Percentiles rank a stretch among this genome's conserved stretches.
Evolutionary conservation across 2,888 invertebrate species (phyloP).

Genomic region (Alsophila aescularia): DNA sequence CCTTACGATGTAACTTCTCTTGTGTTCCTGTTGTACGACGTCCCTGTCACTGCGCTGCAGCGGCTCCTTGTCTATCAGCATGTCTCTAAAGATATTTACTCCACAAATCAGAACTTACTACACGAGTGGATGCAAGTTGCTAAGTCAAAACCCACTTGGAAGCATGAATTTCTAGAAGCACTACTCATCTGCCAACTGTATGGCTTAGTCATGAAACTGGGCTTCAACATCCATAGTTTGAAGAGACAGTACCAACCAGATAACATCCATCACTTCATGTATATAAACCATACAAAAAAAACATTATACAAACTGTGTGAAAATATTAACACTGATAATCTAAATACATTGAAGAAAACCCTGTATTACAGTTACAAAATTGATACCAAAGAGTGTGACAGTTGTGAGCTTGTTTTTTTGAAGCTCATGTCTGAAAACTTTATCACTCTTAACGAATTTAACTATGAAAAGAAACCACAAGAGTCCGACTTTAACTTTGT

Average conservation of each 20-base stretch:
- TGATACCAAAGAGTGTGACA: slow-evolving; percentile 61
- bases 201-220: slow-evolving; percentile 66
- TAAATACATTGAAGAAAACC: slow-evolving; percentile 61
- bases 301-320: slow-evolving; percentile 71
- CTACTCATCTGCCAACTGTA: slow-evolving; percentile 67
- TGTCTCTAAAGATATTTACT: slow-evolving; percentile 56
- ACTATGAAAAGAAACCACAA: slow-evolving; percentile 41
- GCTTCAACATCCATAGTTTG: slow-evolving; percentile 57
- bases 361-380: slow-evolving; percentile 57
- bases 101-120: slow-evolving; percentile 60
- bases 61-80: slow-evolving; percentile 66
- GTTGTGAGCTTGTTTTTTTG: slow-evolving; percentile 68
- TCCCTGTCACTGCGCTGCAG: slow-evolving; percentile 71
- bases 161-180: slow-evolving; percentile 73
- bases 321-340: slow-evolving; percentile 55
- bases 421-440: slow-evolving; percentile 70
- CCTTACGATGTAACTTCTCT: slow-evolving; percentile 69
- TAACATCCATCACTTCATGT: slow-evolving; percentile 49
- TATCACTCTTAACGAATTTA: slow-evolving; percentile 51
- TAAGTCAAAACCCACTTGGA: slow-evolving; percentile 63
- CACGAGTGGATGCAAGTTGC: slow-evolving; percentile 69
- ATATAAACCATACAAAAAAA: slow-evolving; percentile 69
- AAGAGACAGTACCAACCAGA: slow-evolving; percentile 59
- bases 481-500: slow-evolving; percentile 48
- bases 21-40: slow-evolving; percentile 73